Evolutionary conservation across 2,797 vertebrate species (phyloP).

Genomic region (Phaenicophaeus curvirostris): DNA sequence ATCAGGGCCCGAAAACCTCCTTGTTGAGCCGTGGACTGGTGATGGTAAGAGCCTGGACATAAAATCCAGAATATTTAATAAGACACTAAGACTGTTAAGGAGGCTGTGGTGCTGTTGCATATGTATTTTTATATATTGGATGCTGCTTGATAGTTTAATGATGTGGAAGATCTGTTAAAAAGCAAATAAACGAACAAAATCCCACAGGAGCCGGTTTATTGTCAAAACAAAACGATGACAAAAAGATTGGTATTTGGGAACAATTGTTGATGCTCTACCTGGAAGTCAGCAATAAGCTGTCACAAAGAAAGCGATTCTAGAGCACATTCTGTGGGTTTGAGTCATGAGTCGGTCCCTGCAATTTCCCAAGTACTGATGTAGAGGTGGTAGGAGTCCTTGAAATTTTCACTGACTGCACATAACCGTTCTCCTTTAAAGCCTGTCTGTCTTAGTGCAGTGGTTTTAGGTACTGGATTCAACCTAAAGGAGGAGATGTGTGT

Average conservation of each 20-base stretch:
- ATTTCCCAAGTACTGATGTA: background rate
- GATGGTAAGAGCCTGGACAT: slow-evolving; percentile 82
- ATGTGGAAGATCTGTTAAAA: background rate
- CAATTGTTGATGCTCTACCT: fast-evolving
- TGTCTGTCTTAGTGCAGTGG: background rate
- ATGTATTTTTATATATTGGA: background rate
- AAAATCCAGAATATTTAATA: background rate
- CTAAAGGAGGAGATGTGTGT: background rate
- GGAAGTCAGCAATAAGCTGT: background rate
- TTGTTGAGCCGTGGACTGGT: slow-evolving; percentile 88
- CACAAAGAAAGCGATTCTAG: background rate
- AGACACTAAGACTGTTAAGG: background rate
- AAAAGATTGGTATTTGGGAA: background rate
- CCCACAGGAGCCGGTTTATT: background rate
- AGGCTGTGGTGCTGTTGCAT: no score
- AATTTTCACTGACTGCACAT: background rate
- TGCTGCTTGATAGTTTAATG: background rate
- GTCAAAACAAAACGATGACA: background rate
- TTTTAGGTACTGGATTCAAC: background rate
- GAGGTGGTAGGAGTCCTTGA: background rate
- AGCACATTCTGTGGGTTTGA: background rate
- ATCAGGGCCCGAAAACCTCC: slow-evolving; percentile 94
- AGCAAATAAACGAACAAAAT: background rate
- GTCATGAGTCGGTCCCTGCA: background rate
- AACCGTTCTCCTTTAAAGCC: background rate